These are phyloP conservation scores for Macaria notata DNA, from an alignment of 2,888 invertebrate species.

Conservation along the genomic window DNA sequence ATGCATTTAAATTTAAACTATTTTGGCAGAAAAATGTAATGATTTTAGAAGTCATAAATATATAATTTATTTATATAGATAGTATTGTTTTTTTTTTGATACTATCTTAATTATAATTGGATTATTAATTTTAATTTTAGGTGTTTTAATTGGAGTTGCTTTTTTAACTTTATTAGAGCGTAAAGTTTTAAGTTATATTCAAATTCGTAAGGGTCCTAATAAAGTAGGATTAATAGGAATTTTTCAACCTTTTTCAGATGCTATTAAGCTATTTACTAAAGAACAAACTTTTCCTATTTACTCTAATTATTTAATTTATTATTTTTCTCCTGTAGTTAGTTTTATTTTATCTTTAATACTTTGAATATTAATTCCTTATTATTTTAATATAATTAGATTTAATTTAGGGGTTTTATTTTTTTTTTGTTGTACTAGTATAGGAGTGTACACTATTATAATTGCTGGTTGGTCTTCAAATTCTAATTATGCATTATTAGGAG, in stretches of 20 bases:
- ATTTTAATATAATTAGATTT: slow-evolving; percentile 78
- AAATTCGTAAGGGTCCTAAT: slow-evolving; percentile 89
- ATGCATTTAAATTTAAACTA: slow-evolving; percentile 49
- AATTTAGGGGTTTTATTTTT: slow-evolving; percentile 84
- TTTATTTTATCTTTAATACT: slow-evolving; percentile 83
- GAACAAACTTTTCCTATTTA: slow-evolving; percentile 80
- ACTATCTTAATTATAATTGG: slow-evolving; percentile 63
- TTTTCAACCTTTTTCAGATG: slow-evolving; percentile 88
- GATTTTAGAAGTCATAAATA: slow-evolving; percentile 86
- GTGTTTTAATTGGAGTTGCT: slow-evolving; percentile 84
- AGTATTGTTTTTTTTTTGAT: slow-evolving; percentile 78
- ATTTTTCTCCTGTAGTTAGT: slow-evolving; percentile 81
- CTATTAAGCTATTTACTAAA: slow-evolving; percentile 87
- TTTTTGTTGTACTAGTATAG: slow-evolving; percentile 84
- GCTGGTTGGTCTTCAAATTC: slow-evolving; percentile 89
- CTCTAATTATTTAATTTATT: slow-evolving; percentile 84
- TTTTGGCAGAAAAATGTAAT: slow-evolving; percentile 87
- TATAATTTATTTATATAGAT: slow-evolving; percentile 79
- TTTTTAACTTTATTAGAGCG: slow-evolving; percentile 89
- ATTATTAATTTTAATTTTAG: slow-evolving; percentile 79
- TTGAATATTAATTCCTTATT: slow-evolving; percentile 83
- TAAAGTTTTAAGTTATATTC: slow-evolving; percentile 87
- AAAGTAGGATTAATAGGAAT: slow-evolving; percentile 84
- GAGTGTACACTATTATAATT: slow-evolving; percentile 84
- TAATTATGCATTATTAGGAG: slow-evolving; percentile 87